Conservation (phyloP, 2,888 invertebrate genomes). For the Nephrotoma guestfalica region DNA sequence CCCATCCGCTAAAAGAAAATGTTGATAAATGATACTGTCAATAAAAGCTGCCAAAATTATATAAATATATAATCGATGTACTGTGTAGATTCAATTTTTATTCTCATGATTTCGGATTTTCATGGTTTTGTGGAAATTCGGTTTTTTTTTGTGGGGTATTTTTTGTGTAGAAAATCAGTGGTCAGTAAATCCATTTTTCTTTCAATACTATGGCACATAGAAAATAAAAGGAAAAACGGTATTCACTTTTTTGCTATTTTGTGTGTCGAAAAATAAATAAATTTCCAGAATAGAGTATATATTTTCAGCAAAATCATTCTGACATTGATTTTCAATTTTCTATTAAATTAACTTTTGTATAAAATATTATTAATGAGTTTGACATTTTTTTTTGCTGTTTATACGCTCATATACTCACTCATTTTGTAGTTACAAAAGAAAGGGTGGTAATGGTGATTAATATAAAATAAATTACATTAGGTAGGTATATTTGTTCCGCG, state of each 20-base stretch:
- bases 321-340: background rate
- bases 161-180: background rate
- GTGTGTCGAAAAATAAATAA: background rate
- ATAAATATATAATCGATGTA: background rate
- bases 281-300: background rate
- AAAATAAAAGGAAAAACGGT: background rate
- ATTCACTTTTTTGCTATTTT: background rate
- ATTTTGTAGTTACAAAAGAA: background rate
- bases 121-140: background rate
- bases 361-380: background rate
- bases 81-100: background rate
- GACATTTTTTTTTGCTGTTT: background rate
- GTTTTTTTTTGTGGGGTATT: background rate
- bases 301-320: background rate
- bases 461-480: background rate
- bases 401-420: background rate
- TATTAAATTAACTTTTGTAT: background rate
- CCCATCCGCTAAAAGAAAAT: background rate
- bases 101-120: background rate
- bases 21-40: background rate
- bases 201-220: background rate
- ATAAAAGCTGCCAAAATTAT: background rate
- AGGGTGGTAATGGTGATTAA: background rate
- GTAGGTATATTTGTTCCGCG: background rate
- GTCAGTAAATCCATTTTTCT: background rate